phyloP scores from a whole-genome alignment of 2,113 vertebrate species.

The Sterrhoptilus dennistouni region DNA sequence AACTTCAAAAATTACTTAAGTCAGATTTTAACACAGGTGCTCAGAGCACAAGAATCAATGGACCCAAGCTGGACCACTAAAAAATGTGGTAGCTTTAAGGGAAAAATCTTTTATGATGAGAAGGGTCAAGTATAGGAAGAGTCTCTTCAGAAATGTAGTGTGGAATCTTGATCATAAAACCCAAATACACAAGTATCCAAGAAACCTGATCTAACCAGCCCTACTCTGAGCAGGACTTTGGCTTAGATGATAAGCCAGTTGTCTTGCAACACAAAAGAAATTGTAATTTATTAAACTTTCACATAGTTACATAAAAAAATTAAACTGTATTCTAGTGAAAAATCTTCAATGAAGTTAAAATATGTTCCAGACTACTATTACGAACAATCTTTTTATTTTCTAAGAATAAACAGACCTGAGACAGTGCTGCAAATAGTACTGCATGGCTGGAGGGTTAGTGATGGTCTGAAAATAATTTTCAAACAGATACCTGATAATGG shows the following conservation, averaged over 20 bases:
- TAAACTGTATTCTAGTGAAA: neutral
- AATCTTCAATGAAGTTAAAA: neutral
- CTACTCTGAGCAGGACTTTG: neutral
- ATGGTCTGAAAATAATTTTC: neutral
- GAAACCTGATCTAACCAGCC: neutral
- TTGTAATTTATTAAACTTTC: neutral
- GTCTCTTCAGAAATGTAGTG: neutral
- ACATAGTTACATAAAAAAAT: neutral
- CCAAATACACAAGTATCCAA: neutral
- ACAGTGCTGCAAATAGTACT: neutral
- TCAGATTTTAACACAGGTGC: neutral
- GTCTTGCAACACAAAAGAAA: neutral
- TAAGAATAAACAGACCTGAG: neutral
- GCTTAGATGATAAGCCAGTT: neutral
- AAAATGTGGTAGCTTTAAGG: neutral
- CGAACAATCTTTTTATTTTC: neutral
- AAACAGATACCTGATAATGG: conserved; percentile 77
- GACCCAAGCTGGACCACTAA: neutral
- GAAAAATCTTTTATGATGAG: neutral
- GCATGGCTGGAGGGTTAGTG: neutral
- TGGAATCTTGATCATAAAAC: neutral
- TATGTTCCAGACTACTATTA: neutral
- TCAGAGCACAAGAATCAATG: neutral
- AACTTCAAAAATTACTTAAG: neutral
- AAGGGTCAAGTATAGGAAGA: neutral